Percentiles rank a stretch among this genome's conserved stretches.
Conservation (phyloP, 2,113 vertebrate genomes). For the Gallinago jamesoni region DNA sequence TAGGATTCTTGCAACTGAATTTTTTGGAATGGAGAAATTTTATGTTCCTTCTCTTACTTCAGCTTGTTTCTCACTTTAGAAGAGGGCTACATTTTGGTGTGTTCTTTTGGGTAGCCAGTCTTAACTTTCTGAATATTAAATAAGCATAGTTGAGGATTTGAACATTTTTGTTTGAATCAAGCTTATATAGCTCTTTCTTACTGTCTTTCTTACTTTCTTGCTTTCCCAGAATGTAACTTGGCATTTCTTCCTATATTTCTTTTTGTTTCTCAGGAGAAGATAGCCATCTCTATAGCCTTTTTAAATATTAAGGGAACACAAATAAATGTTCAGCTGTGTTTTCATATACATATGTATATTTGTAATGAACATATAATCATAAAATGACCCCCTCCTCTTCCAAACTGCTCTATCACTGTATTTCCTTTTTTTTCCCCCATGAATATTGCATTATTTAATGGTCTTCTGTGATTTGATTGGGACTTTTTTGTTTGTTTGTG, state of each 20-base stretch:
- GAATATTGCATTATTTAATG: background rate
- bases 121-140: background rate
- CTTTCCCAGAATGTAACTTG: background rate
- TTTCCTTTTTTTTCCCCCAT: background rate
- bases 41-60: background rate
- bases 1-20: background rate
- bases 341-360: background rate
- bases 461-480: background rate
- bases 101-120: background rate
- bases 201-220: background rate
- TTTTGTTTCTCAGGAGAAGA: background rate
- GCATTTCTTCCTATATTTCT: background rate
- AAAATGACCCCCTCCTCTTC: background rate
- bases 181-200: background rate
- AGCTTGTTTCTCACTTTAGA: background rate
- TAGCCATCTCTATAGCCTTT: background rate
- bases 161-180: background rate
- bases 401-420: background rate
- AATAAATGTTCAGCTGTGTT: background rate
- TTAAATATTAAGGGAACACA: background rate
- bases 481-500: background rate
- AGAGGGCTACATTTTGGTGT: background rate
- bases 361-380: background rate
- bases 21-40: background rate
- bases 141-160: background rate